Base-by-base conservation (phyloP, 1,140 invertebrate genomes). In the Rhopalosiphum padi region DNA sequence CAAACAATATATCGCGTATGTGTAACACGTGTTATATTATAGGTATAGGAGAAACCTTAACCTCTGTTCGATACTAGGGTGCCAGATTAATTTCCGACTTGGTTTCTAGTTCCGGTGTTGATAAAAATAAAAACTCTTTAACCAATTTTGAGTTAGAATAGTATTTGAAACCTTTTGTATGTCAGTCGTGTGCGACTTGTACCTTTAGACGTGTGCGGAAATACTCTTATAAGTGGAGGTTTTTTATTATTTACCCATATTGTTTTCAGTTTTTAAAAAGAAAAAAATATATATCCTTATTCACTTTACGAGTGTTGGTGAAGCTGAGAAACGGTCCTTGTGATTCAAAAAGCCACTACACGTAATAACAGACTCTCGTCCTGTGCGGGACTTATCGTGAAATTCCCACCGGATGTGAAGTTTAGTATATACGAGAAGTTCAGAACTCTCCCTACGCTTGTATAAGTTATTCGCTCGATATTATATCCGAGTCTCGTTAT, bases 401-500 rank as follows among this genome's bases (percentile, higher is more conserved):
- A 83, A 93, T 93, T 93, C 91, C 77, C 91, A 86, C 91, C 8
- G 91, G 91, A 93, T 53, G 82, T 86, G 48, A 86, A 93, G 91
- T 93, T 93, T 93, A 83, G 51, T 82, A 55, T 93, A 43, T 93
- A 93, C 41, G 48, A 93, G 77, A 92, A 92, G 91, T 92, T 91
- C 48, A 35, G 77, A 92, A 92, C 91, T 92, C 91, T 82, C 68
- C 90, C 91, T 92, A 77, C 30, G 30, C 15, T 77, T n/a, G 60
- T 46, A 48, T 48, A 82, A 77, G 55, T 82, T 83, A 53, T 93
- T 86, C 91, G 91, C 77, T 93, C 48, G 91, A 93, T 93, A 93
- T 93, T 85, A 93, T 51, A 93, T 93, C 91, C 91, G 91, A 93
- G 91, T 85, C 68, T 93, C 91, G 82, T 93, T 93, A 93, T 93